Evolutionary conservation across 23 tunicate genomes (phyloP), one percentile per base, ranked within the genome.

Genomic region (Trididemnum clinides): DNA sequence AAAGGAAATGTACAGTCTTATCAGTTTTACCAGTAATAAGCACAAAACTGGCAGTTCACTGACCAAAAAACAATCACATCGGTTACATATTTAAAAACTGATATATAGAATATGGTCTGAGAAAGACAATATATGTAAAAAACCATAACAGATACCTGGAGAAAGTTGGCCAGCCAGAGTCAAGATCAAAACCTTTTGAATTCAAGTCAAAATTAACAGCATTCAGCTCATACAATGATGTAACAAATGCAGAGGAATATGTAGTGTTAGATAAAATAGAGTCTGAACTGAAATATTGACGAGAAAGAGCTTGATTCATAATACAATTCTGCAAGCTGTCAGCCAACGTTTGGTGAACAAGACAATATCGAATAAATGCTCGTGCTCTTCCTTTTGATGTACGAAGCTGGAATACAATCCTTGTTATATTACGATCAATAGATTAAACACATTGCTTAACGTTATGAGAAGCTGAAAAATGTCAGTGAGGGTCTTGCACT

Each of bases 81-180:
- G n/a, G n/a, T n/a, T n/a, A n/a, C n/a, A n/a, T n/a, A n/a, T n/a
- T n/a, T n/a, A n/a, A n/a, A n/a, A n/a, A n/a, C n/a, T n/a, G n/a
- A n/a, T n/a, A n/a, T n/a, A n/a, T n/a, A n/a, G n/a, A n/a, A n/a
- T n/a, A n/a, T n/a, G n/a, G n/a, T n/a, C n/a, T n/a, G n/a, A n/a
- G n/a, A n/a, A n/a, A n/a, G n/a, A n/a, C n/a, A n/a, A n/a, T n/a
- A n/a, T n/a, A n/a, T n/a, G n/a, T n/a, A n/a, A n/a, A n/a, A n/a
- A n/a, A n/a, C n/a, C n/a, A n/a, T n/a, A n/a, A n/a, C n/a, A n/a
- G 65, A 76, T 29, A 94, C 98, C 98, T 94, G 73, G 94, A 90
- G 50, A 94, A 94, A 34, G 98, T 94, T 22, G 98, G 98, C 98
- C 98, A 94, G 27, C 95, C 98, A 32, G 90, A 28, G 72, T 94